A percentile compares a stretch with the other conserved stretches of the same genome.
Conservation (phyloP, 2,113 vertebrate genomes). For the Oncorhynchus gorbuscha region DNA sequence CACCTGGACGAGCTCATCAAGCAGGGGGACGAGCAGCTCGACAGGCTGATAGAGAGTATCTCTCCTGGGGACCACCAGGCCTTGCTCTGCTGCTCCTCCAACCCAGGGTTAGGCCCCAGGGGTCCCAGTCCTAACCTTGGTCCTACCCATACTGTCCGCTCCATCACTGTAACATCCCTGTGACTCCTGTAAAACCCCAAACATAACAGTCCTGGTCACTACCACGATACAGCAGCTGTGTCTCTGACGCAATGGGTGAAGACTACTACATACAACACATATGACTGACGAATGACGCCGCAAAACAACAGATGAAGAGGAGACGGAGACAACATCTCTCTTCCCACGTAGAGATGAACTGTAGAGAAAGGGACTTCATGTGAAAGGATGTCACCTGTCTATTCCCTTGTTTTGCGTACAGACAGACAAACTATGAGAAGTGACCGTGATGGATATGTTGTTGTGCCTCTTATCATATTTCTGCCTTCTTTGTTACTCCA, state of each 20-base stretch:
- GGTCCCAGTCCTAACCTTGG: conserved; percentile 51
- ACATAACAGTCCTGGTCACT: conserved; percentile 55
- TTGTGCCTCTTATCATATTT: neutral
- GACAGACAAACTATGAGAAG: neutral
- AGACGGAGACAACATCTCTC: neutral
- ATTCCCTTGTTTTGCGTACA: neutral
- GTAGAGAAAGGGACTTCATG: neutral
- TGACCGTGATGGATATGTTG: neutral
- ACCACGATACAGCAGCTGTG: too few relatives aligned
- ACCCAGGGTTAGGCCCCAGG: conserved; percentile 18
- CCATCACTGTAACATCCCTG: conserved; percentile 72
- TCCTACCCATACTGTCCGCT: conserved; percentile 52
- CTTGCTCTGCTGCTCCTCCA: conserved; percentile 4
- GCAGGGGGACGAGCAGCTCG: conserved; percentile 86
- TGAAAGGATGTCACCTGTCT: neutral
- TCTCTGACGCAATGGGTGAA: too few relatives aligned
- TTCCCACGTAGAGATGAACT: neutral
- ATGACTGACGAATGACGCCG: too few relatives aligned
- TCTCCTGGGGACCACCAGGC: conserved; percentile 46
- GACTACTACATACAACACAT: too few relatives aligned
- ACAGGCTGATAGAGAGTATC: conserved; percentile 80
- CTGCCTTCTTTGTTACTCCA: neutral
- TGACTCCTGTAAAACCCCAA: conserved; percentile 44
- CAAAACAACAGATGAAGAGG: neutral
- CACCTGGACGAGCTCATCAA: conserved; percentile 90